Conservation (phyloP, 2,113 vertebrate genomes). For the Seriola quinqueradiata region DNA sequence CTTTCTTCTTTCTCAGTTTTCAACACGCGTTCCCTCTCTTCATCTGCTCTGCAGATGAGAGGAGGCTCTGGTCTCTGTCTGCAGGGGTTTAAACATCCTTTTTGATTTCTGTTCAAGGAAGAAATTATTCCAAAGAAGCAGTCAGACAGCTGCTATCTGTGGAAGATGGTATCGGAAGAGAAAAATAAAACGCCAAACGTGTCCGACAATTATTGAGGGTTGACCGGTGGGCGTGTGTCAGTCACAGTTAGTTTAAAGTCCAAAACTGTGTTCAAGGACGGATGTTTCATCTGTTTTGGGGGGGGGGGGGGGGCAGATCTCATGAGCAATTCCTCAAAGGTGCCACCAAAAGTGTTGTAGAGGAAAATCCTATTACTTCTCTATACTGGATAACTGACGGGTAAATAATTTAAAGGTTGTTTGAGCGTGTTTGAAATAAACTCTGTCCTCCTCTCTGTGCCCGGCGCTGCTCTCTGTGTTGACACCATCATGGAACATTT, state of each 20-base stretch:
- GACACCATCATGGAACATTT: too few species aligned
- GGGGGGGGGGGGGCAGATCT: too few species aligned
- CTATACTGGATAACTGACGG: too few species aligned
- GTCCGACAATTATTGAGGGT: background rate
- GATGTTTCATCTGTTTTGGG: too few species aligned
- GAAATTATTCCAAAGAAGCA: slow-evolving; percentile 35
- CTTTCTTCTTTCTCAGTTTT: slow-evolving; percentile 33
- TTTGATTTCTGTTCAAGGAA: slow-evolving; percentile 55
- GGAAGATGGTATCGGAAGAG: slow-evolving; percentile 28
- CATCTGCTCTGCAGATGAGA: slow-evolving; percentile 62
- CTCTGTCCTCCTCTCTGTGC: too few species aligned
- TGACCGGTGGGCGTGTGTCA: background rate
- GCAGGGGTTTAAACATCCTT: slow-evolving; percentile 61
- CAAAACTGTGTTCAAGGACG: background rate
- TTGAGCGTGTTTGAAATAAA: too few species aligned
- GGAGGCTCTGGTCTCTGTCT: slow-evolving; percentile 55
- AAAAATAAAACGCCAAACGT: background rate
- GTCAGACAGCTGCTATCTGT: slow-evolving; percentile 26
- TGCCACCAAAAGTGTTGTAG: too few species aligned
- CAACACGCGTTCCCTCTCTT: slow-evolving; percentile 32
- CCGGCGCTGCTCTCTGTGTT: too few species aligned
- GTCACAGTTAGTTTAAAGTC: background rate
- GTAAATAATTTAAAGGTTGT: too few species aligned
- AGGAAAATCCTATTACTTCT: too few species aligned
- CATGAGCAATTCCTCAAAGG: too few species aligned